These are phyloP conservation scores for Conchocele bisecta DNA, from an alignment of 2,888 invertebrate species.

Conservation along the genomic window DNA sequence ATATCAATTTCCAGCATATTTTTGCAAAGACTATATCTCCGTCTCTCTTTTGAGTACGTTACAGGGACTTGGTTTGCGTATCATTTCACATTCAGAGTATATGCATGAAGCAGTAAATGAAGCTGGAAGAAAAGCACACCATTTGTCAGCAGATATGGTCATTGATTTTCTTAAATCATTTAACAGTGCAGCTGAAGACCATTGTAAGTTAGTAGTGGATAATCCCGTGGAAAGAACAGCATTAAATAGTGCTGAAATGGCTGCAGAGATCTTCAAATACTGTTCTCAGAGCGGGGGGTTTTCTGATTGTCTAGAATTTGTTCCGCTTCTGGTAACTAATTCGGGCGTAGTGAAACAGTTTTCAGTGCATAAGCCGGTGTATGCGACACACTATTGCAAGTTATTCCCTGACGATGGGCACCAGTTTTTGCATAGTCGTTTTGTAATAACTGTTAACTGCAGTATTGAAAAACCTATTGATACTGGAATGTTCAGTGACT, in stretches of 20 bases:
- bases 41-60: too few relatives aligned
- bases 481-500: too few relatives aligned
- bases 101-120: slow-evolving; percentile 11
- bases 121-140: background rate
- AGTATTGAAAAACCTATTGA: too few relatives aligned
- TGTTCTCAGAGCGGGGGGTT: slow-evolving; percentile 21
- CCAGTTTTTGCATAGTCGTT: slow-evolving; percentile 30
- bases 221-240: slow-evolving; percentile 4
- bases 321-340: slow-evolving; percentile 52
- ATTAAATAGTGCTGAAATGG: slow-evolving; percentile 7
- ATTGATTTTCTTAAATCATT: background rate
- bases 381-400: slow-evolving; percentile 15
- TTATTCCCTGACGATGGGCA: slow-evolving; percentile 31
- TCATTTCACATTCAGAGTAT: slow-evolving; percentile 1
- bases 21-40: background rate
- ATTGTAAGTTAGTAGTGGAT: background rate
- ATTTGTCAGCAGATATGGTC: background rate
- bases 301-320: slow-evolving; percentile 13
- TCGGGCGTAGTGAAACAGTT: slow-evolving; percentile 31
- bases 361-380: slow-evolving; percentile 3
- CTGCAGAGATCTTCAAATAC: slow-evolving; percentile 18
- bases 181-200: background rate
- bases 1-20: background rate
- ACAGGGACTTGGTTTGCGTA: slow-evolving; percentile 24
- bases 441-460: too few relatives aligned